These are phyloP conservation scores for Lochmaea capreae DNA, from an alignment of 2,888 invertebrate genomes.

Conservation along the genomic window DNA sequence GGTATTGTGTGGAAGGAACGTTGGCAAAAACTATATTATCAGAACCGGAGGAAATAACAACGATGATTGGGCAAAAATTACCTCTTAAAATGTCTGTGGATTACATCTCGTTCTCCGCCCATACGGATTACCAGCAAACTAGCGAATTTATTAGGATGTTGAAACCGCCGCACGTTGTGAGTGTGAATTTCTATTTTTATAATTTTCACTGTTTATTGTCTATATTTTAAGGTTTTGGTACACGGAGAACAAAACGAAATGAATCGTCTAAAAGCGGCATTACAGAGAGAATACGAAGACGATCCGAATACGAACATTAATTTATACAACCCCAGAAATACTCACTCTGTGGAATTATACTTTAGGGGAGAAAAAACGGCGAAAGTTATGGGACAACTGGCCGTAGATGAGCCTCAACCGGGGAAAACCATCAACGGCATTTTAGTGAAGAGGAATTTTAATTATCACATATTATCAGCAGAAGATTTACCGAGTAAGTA, in stretches of 20 bases:
- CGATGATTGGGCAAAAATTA: conserved; percentile 95
- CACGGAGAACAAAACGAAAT: conserved; percentile 99
- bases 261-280: conserved; percentile 93
- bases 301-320: conserved; percentile 84
- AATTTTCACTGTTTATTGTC: not conserved
- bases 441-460: conserved; percentile 96
- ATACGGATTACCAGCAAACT: conserved; percentile 98
- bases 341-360: conserved; percentile 90
- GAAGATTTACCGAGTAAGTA: conserved; percentile 86
- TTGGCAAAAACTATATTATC: conserved; percentile 93
- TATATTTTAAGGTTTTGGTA: conserved; percentile 76
- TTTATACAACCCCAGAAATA: conserved; percentile 94
- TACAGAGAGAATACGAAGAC: conserved; percentile 93
- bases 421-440: conserved; percentile 89
- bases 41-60: conserved; percentile 97
- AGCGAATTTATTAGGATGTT: conserved; percentile 95
- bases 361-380: conserved; percentile 99
- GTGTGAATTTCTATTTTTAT: conserved; percentile 29
- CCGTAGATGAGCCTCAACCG: conserved; percentile 83
- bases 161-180: conserved; percentile 92
- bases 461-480: conserved; percentile 94
- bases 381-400: conserved; percentile 95
- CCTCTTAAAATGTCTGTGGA: conserved; percentile 98
- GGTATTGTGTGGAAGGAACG: conserved; percentile 91
- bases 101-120: conserved; percentile 99